phyloP scores from a whole-genome alignment of 2,113 vertebrate species.

The Dendropsophus ebraccatus region DNA sequence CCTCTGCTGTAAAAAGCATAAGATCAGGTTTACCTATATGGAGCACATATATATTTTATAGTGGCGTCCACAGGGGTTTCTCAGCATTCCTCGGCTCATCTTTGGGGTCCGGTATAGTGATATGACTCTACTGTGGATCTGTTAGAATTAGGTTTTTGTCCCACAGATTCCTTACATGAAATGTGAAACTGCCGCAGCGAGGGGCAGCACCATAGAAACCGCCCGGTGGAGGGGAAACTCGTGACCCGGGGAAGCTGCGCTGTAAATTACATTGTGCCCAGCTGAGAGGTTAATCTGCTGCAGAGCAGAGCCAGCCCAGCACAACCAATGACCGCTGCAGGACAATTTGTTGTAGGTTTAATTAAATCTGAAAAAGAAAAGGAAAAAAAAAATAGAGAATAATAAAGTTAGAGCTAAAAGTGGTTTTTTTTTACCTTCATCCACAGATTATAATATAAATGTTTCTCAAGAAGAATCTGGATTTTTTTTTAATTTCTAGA shows the following conservation, averaged over 20 bases:
- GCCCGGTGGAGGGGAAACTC: background rate
- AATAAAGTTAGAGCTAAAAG: too few species aligned
- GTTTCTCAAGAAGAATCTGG: too few species aligned
- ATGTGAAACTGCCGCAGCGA: background rate
- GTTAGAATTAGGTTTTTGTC: background rate
- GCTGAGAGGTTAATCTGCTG: slow-evolving; percentile 12
- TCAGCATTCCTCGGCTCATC: background rate
- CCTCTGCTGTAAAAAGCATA: too few species aligned
- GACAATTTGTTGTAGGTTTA: background rate
- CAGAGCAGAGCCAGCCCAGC: background rate
- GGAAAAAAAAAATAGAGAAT: background rate
- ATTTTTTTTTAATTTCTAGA: too few species aligned
- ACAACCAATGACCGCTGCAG: background rate
- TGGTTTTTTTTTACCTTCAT: too few species aligned
- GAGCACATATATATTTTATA: too few species aligned
- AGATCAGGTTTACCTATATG: too few species aligned
- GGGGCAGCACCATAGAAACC: slow-evolving; percentile 19
- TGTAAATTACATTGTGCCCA: background rate
- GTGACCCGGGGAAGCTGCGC: background rate
- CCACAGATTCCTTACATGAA: background rate
- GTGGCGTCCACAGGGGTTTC: background rate
- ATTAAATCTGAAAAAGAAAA: background rate
- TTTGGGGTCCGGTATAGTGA: background rate
- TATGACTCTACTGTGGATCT: background rate
- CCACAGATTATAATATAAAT: too few species aligned